phyloP scores from a whole-genome alignment of 2,888 invertebrate genomes.

The Congeria kusceri region DNA sequence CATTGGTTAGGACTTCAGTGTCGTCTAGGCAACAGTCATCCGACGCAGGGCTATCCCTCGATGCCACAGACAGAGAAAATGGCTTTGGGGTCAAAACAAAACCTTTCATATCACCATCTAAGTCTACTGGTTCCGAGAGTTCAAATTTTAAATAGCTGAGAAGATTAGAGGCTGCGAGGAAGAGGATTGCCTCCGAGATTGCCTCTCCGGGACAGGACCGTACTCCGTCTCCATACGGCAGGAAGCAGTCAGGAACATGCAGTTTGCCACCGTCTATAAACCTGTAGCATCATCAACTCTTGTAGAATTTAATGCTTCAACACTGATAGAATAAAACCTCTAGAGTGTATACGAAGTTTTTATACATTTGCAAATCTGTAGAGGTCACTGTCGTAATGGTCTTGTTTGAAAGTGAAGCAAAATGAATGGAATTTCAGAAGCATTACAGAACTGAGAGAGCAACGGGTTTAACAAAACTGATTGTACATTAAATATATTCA shows the following conservation, averaged over 20 bases:
- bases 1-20: background rate
- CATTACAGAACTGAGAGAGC: too few species aligned
- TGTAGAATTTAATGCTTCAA: too few species aligned
- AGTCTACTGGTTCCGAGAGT: constrained; percentile 32
- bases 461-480: too few species aligned
- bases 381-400: too few species aligned
- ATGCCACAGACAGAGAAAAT: constrained; percentile 56
- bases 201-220: constrained; percentile 77
- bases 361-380: background rate
- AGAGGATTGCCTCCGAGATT: constrained; percentile 73
- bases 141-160: constrained; percentile 71
- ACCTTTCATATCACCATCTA: constrained; percentile 70
- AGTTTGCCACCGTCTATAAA: constrained; percentile 71
- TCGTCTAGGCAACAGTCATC: background rate
- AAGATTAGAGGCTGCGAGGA: constrained; percentile 74
- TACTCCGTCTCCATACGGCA: constrained; percentile 75
- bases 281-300: too few species aligned
- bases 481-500: too few species aligned
- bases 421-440: too few species aligned
- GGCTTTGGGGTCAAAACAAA: constrained; percentile 69
- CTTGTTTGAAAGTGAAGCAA: too few species aligned
- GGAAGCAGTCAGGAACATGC: constrained; percentile 74
- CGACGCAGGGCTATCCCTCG: too few species aligned
- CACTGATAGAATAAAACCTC: too few species aligned
- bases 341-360: too few species aligned